phyloP scores from a whole-genome alignment of 2,113 vertebrate species.

The Riparia riparia region DNA sequence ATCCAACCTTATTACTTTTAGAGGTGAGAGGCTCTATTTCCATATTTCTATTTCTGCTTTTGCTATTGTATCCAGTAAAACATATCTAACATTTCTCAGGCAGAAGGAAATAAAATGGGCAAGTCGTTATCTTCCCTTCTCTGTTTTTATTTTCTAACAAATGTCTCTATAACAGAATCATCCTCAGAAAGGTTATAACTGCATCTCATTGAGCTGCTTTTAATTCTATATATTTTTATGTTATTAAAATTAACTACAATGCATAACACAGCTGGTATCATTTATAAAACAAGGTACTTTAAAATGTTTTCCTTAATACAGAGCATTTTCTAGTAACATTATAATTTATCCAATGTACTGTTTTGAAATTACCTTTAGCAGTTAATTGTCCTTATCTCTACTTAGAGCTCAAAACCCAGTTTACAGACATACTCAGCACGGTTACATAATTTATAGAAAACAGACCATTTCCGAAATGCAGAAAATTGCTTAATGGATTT shows the following conservation, averaged over 20 bases:
- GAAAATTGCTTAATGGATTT: constrained; percentile 62
- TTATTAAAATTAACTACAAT: constrained; percentile 9
- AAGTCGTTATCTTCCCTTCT: not conserved
- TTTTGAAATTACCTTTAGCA: constrained; percentile 30
- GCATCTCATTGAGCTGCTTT: not conserved
- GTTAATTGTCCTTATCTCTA: constrained; percentile 36
- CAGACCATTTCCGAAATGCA: constrained; percentile 37
- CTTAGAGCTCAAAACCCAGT: not conserved
- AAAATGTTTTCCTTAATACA: constrained; percentile 7
- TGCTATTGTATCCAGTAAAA: not conserved
- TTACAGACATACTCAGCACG: not conserved
- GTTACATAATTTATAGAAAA: constrained; percentile 51
- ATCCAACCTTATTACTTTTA: not conserved
- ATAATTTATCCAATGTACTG: not conserved
- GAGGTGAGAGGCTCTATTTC: not conserved
- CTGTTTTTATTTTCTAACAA: not conserved
- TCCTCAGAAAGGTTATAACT: not conserved
- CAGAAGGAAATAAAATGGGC: not conserved
- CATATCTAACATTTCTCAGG: not conserved
- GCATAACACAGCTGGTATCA: not conserved
- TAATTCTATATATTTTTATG: not conserved
- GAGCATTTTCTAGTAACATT: not conserved
- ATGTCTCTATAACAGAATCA: not conserved
- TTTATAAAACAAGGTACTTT: constrained; percentile 36
- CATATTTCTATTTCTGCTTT: not conserved